Percentiles rank a stretch among this genome's conserved stretches.
Evolutionary conservation across 1,140 invertebrate species (phyloP).

Genomic region (Brachionus rubens): DNA sequence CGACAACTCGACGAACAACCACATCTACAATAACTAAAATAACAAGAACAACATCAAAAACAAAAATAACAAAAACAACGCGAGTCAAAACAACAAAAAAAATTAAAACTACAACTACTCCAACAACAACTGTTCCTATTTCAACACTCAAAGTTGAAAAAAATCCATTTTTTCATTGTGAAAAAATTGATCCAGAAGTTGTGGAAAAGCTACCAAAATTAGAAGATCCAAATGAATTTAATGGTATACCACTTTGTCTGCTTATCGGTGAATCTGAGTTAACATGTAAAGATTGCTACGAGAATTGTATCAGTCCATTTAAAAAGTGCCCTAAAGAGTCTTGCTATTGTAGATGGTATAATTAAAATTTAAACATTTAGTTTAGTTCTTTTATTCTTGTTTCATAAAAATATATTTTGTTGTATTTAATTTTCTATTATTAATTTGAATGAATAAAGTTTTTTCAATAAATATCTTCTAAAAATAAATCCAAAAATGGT

Average conservation of each 20-base stretch:
- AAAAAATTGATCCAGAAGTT: neutral
- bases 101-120: too few relatives aligned
- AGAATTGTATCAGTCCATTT: constrained; percentile 28
- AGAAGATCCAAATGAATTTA: constrained; percentile 22
- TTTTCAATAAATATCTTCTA: too few relatives aligned
- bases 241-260: constrained; percentile 19
- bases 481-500: too few relatives aligned
- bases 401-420: neutral
- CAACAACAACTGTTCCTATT: neutral
- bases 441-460: too few relatives aligned
- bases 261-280: neutral
- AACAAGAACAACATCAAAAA: neutral
- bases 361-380: neutral
- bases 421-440: neutral
- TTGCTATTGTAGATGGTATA: constrained; percentile 43
- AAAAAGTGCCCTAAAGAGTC: constrained; percentile 40
- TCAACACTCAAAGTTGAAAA: neutral
- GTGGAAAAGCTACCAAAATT: neutral
- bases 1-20: neutral
- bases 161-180: constrained; percentile 38
- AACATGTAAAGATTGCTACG: constrained; percentile 43
- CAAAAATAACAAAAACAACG: neutral
- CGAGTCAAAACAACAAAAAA: neutral
- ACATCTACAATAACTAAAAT: neutral
- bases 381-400: constrained; percentile 5